Conservation (phyloP, 2,113 vertebrate genomes). For the Calyptommatus sinebrachiatus region DNA sequence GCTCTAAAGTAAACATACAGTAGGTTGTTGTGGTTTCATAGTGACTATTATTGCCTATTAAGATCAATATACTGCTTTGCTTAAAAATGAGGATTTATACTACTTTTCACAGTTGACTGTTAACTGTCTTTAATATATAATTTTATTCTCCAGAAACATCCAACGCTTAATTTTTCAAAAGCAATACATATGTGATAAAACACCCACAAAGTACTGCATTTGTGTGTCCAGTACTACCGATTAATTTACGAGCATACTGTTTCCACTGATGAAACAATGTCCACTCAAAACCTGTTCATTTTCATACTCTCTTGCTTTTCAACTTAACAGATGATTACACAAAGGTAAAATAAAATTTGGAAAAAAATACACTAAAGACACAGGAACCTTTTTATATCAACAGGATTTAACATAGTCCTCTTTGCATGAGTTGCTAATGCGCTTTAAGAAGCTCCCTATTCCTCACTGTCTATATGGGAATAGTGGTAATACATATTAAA, state of each 20-base stretch:
- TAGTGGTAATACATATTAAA: too few relatives aligned
- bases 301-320: neutral
- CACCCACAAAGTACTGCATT: neutral
- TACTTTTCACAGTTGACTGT: conserved; percentile 23
- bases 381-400: neutral
- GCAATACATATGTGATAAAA: neutral
- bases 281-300: neutral
- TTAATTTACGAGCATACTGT: neutral
- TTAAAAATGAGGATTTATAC: conserved; percentile 5
- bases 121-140: conserved; percentile 30
- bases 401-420: neutral
- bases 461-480: too few relatives aligned
- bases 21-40: neutral
- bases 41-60: rapidly evolving
- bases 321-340: neutral
- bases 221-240: neutral
- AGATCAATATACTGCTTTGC: neutral
- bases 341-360: neutral
- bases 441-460: too few relatives aligned
- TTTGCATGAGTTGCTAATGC: too few relatives aligned
- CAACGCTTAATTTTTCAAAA: neutral
- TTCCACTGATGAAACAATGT: neutral
- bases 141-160: neutral
- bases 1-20: neutral
- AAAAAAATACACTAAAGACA: neutral